phyloP scores from a whole-genome alignment of 2,113 vertebrate genomes.

The Zosterops pallidus region DNA sequence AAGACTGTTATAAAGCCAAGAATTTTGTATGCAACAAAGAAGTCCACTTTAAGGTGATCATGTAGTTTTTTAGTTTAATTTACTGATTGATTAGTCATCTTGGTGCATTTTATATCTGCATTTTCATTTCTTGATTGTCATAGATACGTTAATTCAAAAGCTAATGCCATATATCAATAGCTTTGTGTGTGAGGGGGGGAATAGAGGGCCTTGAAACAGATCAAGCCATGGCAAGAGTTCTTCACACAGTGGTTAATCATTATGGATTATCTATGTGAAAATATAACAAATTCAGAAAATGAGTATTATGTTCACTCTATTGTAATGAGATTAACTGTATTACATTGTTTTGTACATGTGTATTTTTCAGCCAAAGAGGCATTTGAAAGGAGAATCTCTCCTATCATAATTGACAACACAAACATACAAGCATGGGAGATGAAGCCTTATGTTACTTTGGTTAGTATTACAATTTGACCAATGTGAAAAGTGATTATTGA shows the following conservation, averaged over 20 bases:
- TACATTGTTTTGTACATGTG: not conserved
- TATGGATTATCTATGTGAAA: not conserved
- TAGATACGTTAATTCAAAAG: not conserved
- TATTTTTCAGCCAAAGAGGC: conserved; percentile 88
- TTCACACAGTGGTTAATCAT: not conserved
- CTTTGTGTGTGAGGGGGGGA: not conserved
- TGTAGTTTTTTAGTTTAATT: conserved; percentile 47
- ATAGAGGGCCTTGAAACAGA: not conserved
- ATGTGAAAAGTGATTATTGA: not conserved
- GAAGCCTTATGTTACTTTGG: conserved; percentile 93
- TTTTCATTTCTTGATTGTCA: conserved; percentile 32
- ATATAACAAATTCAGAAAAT: not conserved
- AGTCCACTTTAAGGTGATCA: conserved; percentile 59
- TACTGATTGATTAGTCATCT: conserved; percentile 22
- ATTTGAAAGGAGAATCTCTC: conserved; percentile 84
- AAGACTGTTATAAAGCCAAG: conserved; percentile 57
- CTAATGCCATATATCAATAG: not conserved
- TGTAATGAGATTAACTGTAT: not conserved
- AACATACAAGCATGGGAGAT: conserved; percentile 98
- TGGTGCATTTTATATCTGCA: conserved; percentile 3
- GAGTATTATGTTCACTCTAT: not conserved
- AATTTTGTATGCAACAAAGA: conserved; percentile 59
- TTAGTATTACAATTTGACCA: conserved; percentile 72
- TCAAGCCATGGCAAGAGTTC: not conserved
- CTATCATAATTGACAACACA: conserved; percentile 97